These are phyloP conservation scores for Psittacula echo DNA, from an alignment of 2,797 vertebrate species.

Conservation along the genomic window DNA sequence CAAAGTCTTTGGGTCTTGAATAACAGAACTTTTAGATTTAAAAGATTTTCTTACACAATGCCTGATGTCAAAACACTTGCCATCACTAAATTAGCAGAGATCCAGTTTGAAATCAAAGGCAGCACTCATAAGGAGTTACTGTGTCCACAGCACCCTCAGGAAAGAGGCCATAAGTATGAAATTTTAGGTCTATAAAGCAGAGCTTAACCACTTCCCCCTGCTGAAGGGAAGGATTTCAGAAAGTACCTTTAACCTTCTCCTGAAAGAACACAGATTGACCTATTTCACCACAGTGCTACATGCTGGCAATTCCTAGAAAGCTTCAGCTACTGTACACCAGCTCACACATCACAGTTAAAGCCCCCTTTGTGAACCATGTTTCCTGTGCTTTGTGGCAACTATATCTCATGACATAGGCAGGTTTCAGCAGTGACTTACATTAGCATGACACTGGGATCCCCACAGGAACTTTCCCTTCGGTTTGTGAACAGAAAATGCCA, in stretches of 20 bases:
- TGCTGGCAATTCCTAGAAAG: not conserved
- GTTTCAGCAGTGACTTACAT: not conserved
- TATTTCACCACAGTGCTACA: not conserved
- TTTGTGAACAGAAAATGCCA: not conserved
- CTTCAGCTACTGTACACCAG: not conserved
- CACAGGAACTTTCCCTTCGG: not conserved
- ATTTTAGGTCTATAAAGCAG: not conserved
- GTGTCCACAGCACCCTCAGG: not conserved
- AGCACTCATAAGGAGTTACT: not conserved
- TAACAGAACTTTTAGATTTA: not conserved
- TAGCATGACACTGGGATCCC: not conserved
- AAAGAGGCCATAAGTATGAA: not conserved
- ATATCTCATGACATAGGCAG: rapidly evolving
- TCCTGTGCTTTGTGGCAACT: not conserved
- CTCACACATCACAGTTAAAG: not conserved
- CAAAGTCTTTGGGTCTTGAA: not conserved
- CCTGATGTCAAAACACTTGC: not conserved
- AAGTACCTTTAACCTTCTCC: not conserved
- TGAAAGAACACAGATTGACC: not conserved
- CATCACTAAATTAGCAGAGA: not conserved
- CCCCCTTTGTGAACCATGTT: not conserved
- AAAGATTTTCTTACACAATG: not conserved
- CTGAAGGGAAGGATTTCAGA: not conserved
- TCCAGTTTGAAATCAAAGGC: not conserved
- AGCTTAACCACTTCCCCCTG: not conserved